Conservation (phyloP, 2,113 vertebrate species). For the Chrysochloris asiatica region DNA sequence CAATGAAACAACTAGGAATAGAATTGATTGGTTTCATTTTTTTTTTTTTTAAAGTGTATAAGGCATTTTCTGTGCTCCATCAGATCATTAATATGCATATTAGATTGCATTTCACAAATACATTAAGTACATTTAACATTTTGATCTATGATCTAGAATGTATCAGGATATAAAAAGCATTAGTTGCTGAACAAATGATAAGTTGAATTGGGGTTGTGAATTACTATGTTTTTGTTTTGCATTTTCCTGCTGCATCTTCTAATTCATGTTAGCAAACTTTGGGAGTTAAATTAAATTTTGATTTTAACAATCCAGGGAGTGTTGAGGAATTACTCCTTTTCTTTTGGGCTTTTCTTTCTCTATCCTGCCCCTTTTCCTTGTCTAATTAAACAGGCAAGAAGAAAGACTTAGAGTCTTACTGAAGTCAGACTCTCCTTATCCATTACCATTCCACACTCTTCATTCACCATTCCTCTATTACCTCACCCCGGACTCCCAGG, state of each 20-base stretch:
- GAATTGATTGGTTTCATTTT: background rate
- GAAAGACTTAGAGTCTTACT: background rate
- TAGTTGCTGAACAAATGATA: background rate
- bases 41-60: conserved; percentile 36
- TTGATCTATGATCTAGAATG: background rate
- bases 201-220: background rate
- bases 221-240: background rate
- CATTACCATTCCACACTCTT: background rate
- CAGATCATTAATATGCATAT: conserved; percentile 56
- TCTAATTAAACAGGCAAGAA: background rate
- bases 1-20: background rate
- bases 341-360: background rate
- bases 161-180: background rate
- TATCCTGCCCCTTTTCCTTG: background rate
- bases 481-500: background rate
- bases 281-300: conserved; percentile 44
- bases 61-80: conserved; percentile 8
- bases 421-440: background rate
- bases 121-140: conserved; percentile 35
- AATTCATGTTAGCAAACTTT: conserved; percentile 3
- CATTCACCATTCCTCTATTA: conserved; percentile 9
- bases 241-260: background rate
- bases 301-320: background rate
- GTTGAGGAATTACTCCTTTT: background rate
- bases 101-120: background rate